A percentile compares a stretch with the other conserved stretches of the same genome.
Evolutionary conservation across 2,797 vertebrate genomes (phyloP).

Genomic region (Pseudochaenichthys georgianus): DNA sequence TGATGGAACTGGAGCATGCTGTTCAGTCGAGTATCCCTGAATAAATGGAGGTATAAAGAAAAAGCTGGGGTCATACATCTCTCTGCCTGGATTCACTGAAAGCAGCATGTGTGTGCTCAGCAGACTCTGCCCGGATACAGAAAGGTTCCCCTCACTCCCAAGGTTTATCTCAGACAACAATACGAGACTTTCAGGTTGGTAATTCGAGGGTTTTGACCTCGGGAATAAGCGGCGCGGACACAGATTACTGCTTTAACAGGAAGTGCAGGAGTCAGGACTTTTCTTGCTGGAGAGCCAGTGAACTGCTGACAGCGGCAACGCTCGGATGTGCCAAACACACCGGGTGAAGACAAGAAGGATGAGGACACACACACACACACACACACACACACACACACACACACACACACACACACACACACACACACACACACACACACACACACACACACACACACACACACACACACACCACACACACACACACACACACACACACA

Average conservation of each 20-base stretch:
- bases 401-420: no score
- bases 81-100: slow-evolving; percentile 5
- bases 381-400: no score
- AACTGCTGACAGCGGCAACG: slow-evolving; percentile 47
- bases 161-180: slow-evolving; percentile 37
- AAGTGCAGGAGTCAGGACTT: slow-evolving; percentile 59
- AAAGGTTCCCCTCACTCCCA: slow-evolving; percentile 3
- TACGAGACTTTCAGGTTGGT: slow-evolving; percentile 13
- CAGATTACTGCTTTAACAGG: slow-evolving; percentile 43
- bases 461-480: no score
- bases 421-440: no score
- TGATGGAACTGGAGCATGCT: not conserved
- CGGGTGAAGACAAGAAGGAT: slow-evolving; percentile 34
- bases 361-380: not conserved
- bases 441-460: no score
- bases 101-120: slow-evolving; percentile 19
- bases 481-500: no score
- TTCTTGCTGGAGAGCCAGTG: slow-evolving; percentile 39
- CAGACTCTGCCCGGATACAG: slow-evolving; percentile 2
- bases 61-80: not conserved
- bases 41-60: not conserved
- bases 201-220: slow-evolving; percentile 34
- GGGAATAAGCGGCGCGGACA: slow-evolving; percentile 27
- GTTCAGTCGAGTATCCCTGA: not conserved
- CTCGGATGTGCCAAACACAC: slow-evolving; percentile 21